Evolutionary conservation across 2,113 vertebrate species (phyloP).

Genomic region (Epinephelus cyanopodus): DNA sequence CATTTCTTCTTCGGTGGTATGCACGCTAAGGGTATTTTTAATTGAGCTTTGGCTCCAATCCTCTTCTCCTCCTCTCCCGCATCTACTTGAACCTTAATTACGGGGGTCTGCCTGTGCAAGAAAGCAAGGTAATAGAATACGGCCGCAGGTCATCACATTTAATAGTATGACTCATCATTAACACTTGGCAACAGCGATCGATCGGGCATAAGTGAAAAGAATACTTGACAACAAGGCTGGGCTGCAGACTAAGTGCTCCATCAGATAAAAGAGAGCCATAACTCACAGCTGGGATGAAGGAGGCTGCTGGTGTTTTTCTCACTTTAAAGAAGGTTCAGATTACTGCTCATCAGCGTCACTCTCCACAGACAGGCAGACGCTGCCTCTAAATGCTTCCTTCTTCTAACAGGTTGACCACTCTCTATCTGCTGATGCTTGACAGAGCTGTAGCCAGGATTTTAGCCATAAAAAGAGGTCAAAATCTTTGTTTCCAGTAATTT

Average conservation of each 20-base stretch:
- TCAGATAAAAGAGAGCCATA: slow-evolving; percentile 64
- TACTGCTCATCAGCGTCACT: slow-evolving; percentile 58
- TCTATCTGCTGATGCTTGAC: slow-evolving; percentile 5
- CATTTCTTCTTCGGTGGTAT: slow-evolving; percentile 10
- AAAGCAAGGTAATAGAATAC: slow-evolving; percentile 64
- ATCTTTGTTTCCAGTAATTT: neutral
- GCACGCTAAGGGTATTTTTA: slow-evolving; percentile 38
- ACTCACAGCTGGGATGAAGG: slow-evolving; percentile 44
- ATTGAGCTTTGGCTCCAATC: slow-evolving; percentile 57
- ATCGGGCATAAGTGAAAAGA: slow-evolving; percentile 73
- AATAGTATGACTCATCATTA: slow-evolving; percentile 82
- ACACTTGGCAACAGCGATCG: slow-evolving; percentile 71
- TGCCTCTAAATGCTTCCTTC: slow-evolving; percentile 24
- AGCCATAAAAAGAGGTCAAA: neutral
- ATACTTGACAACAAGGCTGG: slow-evolving; percentile 70
- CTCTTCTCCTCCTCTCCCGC: slow-evolving; percentile 23
- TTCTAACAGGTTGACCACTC: slow-evolving; percentile 15
- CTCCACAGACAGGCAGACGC: slow-evolving; percentile 20
- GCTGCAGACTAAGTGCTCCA: slow-evolving; percentile 66
- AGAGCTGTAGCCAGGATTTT: neutral
- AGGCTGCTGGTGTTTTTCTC: slow-evolving; percentile 41
- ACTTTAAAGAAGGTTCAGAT: slow-evolving; percentile 44
- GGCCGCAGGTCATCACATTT: slow-evolving; percentile 74
- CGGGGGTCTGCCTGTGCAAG: slow-evolving; percentile 45
- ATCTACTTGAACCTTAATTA: slow-evolving; percentile 68